Evolutionary conservation across 2,113 vertebrate species (phyloP).

Genomic region (Pomatostomus ruficeps): DNA sequence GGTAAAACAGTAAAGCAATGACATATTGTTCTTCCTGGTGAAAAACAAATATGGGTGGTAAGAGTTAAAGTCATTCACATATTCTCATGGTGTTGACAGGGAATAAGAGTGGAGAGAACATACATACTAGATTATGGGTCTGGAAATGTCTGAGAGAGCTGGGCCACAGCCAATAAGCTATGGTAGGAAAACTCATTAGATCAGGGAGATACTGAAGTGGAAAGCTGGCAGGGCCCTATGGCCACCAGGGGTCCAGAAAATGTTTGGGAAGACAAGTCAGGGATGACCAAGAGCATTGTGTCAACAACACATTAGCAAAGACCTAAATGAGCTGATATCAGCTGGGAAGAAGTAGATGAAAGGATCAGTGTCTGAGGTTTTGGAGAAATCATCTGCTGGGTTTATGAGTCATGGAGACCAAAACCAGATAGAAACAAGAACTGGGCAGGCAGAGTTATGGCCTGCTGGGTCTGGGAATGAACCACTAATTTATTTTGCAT

Average conservation of each 20-base stretch:
- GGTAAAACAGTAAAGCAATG: neutral
- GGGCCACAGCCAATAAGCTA: neutral
- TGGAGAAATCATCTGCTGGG: neutral
- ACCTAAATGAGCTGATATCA: neutral
- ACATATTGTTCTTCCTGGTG: neutral
- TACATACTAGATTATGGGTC: neutral
- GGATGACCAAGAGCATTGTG: neutral
- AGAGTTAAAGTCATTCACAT: neutral
- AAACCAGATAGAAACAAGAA: slow-evolving; percentile 8
- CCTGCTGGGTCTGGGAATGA: neutral
- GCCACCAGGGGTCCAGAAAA: neutral
- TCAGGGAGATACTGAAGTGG: neutral
- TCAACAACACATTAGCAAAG: neutral
- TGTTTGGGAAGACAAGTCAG: neutral
- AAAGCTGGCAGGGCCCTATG: neutral
- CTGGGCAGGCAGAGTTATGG: neutral
- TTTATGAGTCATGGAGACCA: neutral
- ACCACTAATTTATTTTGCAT: neutral
- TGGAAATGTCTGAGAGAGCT: neutral
- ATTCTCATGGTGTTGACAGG: neutral
- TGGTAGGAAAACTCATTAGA: neutral
- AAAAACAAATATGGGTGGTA: neutral
- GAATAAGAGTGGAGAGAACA: neutral
- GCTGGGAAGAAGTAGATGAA: neutral
- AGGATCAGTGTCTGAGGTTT: neutral